Conservation (phyloP, 2,888 invertebrate genomes). For the Julus scandinavius region DNA sequence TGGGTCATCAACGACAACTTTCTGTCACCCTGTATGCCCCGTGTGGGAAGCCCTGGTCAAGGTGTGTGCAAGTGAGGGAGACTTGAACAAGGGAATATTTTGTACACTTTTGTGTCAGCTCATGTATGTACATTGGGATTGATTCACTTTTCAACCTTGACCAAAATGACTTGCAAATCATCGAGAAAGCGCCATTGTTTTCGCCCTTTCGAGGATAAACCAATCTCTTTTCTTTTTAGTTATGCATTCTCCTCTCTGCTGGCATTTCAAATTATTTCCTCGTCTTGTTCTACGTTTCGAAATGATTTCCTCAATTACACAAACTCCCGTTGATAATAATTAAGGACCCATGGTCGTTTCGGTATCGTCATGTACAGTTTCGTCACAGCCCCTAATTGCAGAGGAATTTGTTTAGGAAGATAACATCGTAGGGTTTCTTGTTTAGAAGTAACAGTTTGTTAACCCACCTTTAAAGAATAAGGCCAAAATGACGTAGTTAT, state of each 20-base stretch:
- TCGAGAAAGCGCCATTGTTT: background rate
- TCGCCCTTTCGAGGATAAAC: background rate
- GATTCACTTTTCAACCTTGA: constrained; percentile 14
- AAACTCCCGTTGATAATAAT: background rate
- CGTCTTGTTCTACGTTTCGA: background rate
- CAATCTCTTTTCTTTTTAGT: background rate
- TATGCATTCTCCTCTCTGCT: background rate
- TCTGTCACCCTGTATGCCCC: background rate
- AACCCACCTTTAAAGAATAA: too few relatives aligned
- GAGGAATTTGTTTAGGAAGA: background rate
- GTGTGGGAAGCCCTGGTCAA: background rate
- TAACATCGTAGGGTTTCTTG: background rate
- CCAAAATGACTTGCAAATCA: constrained; percentile 21
- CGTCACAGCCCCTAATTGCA: background rate
- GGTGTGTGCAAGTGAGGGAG: background rate
- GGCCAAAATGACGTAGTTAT: too few relatives aligned
- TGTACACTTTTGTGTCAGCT: constrained; percentile 4
- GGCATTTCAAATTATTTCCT: background rate
- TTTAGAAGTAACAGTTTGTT: too few relatives aligned
- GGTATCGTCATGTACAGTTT: background rate
- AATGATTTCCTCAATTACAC: background rate
- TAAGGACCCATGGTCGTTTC: background rate
- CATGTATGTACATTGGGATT: background rate
- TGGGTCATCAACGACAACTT: too few relatives aligned
- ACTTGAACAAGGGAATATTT: background rate